phyloP scores from a whole-genome alignment of 2,888 invertebrate genomes.

The Dolomedes plantarius region DNA sequence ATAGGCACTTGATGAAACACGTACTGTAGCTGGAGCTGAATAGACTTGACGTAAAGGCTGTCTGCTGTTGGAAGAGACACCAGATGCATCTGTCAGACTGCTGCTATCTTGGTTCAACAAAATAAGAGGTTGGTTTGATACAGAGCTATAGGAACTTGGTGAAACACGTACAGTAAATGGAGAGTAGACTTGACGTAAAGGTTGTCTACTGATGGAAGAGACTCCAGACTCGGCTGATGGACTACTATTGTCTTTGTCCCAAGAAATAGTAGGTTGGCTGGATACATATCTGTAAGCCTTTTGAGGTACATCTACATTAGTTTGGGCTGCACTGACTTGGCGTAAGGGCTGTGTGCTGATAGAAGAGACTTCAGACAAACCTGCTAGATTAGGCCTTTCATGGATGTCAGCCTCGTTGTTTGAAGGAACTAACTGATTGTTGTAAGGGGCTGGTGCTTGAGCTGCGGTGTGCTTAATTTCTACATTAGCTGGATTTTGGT shows the following conservation, averaged over 20 bases:
- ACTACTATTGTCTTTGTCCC: too few relatives aligned
- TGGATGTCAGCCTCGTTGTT: too few relatives aligned
- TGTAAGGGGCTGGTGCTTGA: conserved; percentile 19
- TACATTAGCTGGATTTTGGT: conserved; percentile 57
- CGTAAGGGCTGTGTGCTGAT: too few relatives aligned
- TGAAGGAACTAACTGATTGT: neutral
- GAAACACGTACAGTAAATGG: neutral
- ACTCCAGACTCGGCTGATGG: too few relatives aligned
- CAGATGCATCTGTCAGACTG: too few relatives aligned
- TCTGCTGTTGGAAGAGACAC: neutral
- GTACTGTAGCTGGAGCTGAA: neutral
- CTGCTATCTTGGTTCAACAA: too few relatives aligned
- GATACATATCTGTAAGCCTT: too few relatives aligned
- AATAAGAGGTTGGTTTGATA: neutral
- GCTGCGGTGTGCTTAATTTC: conserved; percentile 41
- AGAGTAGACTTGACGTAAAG: neutral
- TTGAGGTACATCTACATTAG: too few relatives aligned
- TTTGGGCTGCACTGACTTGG: too few relatives aligned
- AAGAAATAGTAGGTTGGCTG: too few relatives aligned
- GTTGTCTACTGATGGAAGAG: neutral
- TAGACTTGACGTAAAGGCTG: neutral
- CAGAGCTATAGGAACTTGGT: neutral
- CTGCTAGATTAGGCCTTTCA: neutral
- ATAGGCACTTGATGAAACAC: neutral
- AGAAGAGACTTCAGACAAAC: too few relatives aligned